Conservation (phyloP, 2,113 vertebrate species). For the Panthera leo region DNA sequence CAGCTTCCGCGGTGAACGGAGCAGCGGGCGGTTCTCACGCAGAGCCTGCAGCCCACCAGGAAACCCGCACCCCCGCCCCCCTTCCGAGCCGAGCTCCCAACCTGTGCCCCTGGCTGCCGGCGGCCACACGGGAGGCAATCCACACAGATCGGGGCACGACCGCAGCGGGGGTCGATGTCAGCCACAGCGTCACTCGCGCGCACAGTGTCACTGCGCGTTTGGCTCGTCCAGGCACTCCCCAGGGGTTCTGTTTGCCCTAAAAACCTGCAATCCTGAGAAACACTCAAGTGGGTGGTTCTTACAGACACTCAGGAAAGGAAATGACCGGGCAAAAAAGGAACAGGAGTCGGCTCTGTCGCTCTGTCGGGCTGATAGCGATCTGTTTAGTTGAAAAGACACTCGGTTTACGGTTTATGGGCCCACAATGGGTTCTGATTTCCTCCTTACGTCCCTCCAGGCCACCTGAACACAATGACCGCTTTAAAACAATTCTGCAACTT, state of each 20-base stretch:
- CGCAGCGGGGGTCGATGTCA: background rate
- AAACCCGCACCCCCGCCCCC: accelerated
- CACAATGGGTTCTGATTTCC: conserved; percentile 65
- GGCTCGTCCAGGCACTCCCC: conserved; percentile 11
- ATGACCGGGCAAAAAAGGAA: conserved; percentile 64
- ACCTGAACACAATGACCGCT: conserved; percentile 51
- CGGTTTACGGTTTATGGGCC: background rate
- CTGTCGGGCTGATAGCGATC: conserved; percentile 72
- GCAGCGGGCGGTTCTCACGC: accelerated
- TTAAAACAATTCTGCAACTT: background rate
- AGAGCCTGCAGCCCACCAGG: background rate
- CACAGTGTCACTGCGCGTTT: background rate
- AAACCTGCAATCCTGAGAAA: conserved; percentile 70
- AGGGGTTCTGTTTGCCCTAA: conserved; percentile 45
- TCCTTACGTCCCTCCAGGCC: background rate
- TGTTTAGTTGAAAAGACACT: conserved; percentile 68
- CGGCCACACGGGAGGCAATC: accelerated
- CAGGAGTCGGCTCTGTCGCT: background rate
- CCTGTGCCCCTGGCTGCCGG: background rate
- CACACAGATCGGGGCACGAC: accelerated
- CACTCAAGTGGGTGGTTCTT: conserved; percentile 71
- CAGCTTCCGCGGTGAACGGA: background rate
- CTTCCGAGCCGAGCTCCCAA: background rate
- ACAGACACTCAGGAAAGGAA: conserved; percentile 82
- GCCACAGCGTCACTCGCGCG: accelerated